These are phyloP conservation scores for Phyto melanocephala DNA, from an alignment of 2,888 invertebrate genomes.

Conservation along the genomic window DNA sequence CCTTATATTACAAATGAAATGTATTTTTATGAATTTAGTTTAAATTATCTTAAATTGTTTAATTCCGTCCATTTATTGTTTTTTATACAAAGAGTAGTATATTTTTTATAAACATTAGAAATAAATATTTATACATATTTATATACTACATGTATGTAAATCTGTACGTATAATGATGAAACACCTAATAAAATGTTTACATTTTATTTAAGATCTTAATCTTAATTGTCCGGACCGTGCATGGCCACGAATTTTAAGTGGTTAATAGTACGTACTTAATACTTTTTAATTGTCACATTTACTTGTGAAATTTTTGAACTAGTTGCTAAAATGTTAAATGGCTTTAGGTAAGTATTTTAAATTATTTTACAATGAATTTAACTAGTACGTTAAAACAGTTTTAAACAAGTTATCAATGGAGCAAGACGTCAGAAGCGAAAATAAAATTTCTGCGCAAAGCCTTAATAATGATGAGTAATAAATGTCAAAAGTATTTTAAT, in stretches of 20 bases:
- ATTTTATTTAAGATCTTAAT: conserved; percentile 40
- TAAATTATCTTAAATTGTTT: background rate
- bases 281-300: conserved; percentile 20
- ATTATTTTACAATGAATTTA: background rate
- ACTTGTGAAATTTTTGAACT: conserved; percentile 40
- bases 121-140: background rate
- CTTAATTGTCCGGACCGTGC: background rate
- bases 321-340: conserved; percentile 27
- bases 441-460: conserved; percentile 30
- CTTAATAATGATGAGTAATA: conserved; percentile 26
- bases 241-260: conserved; percentile 16
- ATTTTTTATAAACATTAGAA: conserved; percentile 25
- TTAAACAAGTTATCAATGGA: conserved; percentile 35
- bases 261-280: background rate
- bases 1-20: conserved; percentile 1
- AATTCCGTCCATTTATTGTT: conserved; percentile 32
- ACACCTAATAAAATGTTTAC: background rate
- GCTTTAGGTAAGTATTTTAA: background rate
- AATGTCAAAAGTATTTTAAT: background rate
- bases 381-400: background rate
- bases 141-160: background rate
- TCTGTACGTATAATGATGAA: background rate
- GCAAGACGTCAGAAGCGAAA: conserved; percentile 30
- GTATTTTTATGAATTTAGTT: background rate
- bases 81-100: background rate